Evolutionary conservation across 35 echinoderm and acorn worm species (phyloP).

Genomic region (Lytechinus variegatus): DNA sequence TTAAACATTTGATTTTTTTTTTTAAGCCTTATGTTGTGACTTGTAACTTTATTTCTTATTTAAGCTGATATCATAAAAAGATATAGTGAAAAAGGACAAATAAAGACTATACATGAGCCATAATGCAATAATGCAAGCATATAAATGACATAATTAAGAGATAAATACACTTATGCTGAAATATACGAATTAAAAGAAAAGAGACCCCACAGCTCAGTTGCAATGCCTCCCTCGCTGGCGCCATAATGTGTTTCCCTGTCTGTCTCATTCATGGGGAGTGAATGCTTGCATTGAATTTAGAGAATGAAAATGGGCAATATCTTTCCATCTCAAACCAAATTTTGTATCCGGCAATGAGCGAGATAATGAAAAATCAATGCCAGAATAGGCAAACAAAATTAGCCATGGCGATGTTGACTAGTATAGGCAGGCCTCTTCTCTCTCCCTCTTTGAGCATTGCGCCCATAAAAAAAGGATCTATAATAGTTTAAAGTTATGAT

Average conservation of each 20-base stretch:
- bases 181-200: not conserved
- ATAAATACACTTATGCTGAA: not conserved
- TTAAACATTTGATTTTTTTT: too few species aligned
- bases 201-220: not conserved
- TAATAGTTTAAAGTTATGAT: conserved; percentile 6
- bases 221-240: not conserved
- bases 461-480: not conserved
- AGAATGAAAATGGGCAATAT: conserved; percentile 8
- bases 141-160: not conserved
- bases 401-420: not conserved
- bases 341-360: conserved; percentile 11
- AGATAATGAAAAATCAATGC: conserved; percentile 41
- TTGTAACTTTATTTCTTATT: too few species aligned
- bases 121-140: not conserved
- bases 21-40: too few species aligned
- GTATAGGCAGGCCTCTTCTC: not conserved
- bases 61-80: too few species aligned
- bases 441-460: not conserved
- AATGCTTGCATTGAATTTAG: not conserved
- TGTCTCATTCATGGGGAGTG: not conserved
- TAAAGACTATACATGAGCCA: too few species aligned
- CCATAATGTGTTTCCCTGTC: not conserved
- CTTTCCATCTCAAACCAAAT: not conserved
- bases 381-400: conserved; percentile 37
- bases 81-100: not conserved